A percentile compares a stretch with the other conserved stretches of the same genome.
phyloP scores from a whole-genome alignment of 2,113 vertebrate species.

The Irena cyanogastra region DNA sequence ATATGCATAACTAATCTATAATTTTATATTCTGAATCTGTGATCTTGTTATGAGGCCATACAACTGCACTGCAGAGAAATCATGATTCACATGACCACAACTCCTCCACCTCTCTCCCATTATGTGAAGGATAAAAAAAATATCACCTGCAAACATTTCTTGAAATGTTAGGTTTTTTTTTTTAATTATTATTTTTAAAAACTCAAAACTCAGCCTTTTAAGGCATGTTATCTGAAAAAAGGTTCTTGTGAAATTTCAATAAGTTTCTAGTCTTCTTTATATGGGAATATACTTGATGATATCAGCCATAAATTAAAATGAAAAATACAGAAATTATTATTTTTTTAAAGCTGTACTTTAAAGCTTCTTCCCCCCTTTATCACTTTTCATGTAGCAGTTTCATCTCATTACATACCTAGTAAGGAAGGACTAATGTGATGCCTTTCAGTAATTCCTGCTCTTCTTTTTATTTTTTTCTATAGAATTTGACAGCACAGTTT shows the following conservation, averaged over 20 bases:
- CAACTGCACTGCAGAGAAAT: not conserved
- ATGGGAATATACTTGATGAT: not conserved
- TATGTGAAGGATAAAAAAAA: not conserved
- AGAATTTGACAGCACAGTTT: not conserved
- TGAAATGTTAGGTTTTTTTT: not conserved
- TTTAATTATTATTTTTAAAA: not conserved
- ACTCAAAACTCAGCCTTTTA: not conserved
- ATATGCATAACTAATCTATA: slow-evolving; percentile 19
- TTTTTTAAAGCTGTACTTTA: not conserved
- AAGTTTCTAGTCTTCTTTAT: not conserved
- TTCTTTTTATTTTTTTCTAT: not conserved
- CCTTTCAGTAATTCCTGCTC: not conserved
- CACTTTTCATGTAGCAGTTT: not conserved
- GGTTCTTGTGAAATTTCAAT: not conserved
- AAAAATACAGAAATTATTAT: not conserved
- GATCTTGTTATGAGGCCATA: not conserved
- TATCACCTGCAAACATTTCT: not conserved
- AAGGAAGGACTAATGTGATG: not conserved
- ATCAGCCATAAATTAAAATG: not conserved
- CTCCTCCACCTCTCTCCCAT: not conserved
- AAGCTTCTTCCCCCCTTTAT: not conserved
- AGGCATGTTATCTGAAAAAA: not conserved
- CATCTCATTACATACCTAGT: not conserved
- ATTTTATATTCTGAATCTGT: not conserved
- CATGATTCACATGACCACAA: not conserved